Conservation (phyloP, 1,140 invertebrate species). For the Tetramorium simillimum region DNA sequence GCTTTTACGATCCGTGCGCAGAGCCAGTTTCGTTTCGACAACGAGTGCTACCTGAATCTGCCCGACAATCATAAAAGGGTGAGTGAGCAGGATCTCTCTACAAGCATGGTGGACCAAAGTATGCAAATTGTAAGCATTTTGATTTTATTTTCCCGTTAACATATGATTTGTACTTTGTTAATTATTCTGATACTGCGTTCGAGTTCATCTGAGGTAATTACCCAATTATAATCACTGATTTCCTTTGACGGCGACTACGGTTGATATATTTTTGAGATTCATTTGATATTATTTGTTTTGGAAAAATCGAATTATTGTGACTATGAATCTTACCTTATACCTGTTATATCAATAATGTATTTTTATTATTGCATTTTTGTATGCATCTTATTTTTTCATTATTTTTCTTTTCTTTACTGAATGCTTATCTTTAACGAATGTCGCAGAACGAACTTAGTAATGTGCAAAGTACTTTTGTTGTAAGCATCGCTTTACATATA, state of each 20-base stretch:
- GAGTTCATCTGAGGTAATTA: slow-evolving; percentile 81
- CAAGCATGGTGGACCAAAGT: slow-evolving; percentile 86
- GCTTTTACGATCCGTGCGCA: slow-evolving; percentile 82
- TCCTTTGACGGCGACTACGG: slow-evolving; percentile 22
- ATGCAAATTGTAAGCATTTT: slow-evolving; percentile 87
- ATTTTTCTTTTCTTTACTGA: background rate
- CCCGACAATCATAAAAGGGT: slow-evolving; percentile 98
- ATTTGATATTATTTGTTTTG: slow-evolving; percentile 25
- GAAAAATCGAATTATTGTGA: background rate
- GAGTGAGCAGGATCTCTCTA: slow-evolving; percentile 88
- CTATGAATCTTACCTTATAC: slow-evolving; percentile 2
- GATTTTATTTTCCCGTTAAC: slow-evolving; percentile 81
- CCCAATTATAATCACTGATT: slow-evolving; percentile 52
- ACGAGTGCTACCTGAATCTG: slow-evolving; percentile 97
- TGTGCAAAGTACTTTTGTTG: slow-evolving; percentile 26
- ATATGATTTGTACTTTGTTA: slow-evolving; percentile 77
- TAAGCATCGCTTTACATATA: slow-evolving; percentile 31
- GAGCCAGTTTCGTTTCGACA: slow-evolving; percentile 99
- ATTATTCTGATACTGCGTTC: slow-evolving; percentile 78
- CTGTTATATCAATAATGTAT: slow-evolving; percentile 13
- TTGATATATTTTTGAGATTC: slow-evolving; percentile 50
- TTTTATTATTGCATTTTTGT: background rate
- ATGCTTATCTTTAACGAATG: slow-evolving; percentile 17
- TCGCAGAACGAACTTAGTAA: background rate
- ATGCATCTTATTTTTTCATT: slow-evolving; percentile 1